Evolutionary conservation across 2,888 invertebrate species (phyloP), one percentile per base, ranked within the genome.

Genomic region (Brenthis hecate): DNA sequence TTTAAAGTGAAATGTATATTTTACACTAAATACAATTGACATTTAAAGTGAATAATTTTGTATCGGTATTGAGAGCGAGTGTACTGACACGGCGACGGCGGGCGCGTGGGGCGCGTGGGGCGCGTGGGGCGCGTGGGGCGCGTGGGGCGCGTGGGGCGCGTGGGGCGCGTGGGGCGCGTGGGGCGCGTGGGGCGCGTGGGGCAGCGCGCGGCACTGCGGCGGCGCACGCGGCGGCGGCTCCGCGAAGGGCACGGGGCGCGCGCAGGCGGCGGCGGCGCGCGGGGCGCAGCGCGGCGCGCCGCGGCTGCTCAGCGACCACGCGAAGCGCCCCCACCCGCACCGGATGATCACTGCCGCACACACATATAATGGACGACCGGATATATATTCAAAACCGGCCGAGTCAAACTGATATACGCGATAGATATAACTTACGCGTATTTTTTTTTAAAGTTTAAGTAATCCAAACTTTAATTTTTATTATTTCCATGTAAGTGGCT

Each of bases 251-350:
- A 92, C 87, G 67, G 92, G 91, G 0, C 92, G 88, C 48, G 89
- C 81, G 79, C 89, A 87, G 32, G 85, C 84, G n/a, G 82, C 82
- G 23, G 81, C 84, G 3, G 62, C 85, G 53, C 96, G 96, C 3
- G 95, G 95, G 79, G 97, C 96, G 81, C 96, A 95, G 53, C 98
- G 94, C 0, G 99, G 98, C 70, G 98, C 93, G 83, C 98, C 98
- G 53, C 98, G 94, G 66, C 97, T 91, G 80, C 97, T 96, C 94
- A 98, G 95, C 11, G 97, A 97, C 99, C 99, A 99, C 23, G 98
- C 98, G 91, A 98, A 97, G 6, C 99, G 95, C 0, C 99, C 99
- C 92, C 98, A 99, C 0, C 98, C 97, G 68, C 98, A 97, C 2
- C 99, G 95, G 72, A 99, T 96, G 65, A 99, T 93, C 65, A 98